A percentile compares a stretch with the other conserved stretches of the same genome.
Evolutionary conservation across 2,797 vertebrate species (phyloP).

Genomic region (Epinephelus awoara): DNA sequence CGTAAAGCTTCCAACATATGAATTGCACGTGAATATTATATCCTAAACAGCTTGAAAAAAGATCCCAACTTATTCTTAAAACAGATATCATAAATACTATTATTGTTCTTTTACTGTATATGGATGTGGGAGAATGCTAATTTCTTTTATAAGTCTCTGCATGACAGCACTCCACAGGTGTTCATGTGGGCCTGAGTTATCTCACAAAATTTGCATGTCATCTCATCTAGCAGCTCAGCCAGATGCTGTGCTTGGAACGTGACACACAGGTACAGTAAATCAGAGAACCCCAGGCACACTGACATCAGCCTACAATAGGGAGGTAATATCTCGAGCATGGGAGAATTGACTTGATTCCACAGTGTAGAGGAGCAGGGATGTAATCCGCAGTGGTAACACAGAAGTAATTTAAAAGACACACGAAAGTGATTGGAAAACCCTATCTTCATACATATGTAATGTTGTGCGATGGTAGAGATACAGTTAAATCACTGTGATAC

Average conservation of each 20-base stretch:
- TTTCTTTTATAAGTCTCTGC: neutral
- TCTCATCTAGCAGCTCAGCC: slow-evolving; percentile 20
- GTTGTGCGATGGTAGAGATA: slow-evolving; percentile 25
- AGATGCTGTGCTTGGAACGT: slow-evolving; percentile 15
- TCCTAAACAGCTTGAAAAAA: neutral
- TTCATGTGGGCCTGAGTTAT: neutral
- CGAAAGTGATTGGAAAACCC: slow-evolving; percentile 53
- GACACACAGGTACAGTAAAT: slow-evolving; percentile 17
- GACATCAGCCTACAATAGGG: slow-evolving; percentile 52
- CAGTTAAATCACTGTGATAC: slow-evolving; percentile 10
- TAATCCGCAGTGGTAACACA: slow-evolving; percentile 71
- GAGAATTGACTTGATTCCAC: slow-evolving; percentile 62
- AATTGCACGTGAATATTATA: neutral
- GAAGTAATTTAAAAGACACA: slow-evolving; percentile 69
- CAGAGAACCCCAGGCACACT: slow-evolving; percentile 34
- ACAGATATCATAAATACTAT: neutral
- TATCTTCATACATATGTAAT: slow-evolving; percentile 69
- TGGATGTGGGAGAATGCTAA: neutral
- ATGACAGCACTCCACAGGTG: slow-evolving; percentile 11
- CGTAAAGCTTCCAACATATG: neutral
- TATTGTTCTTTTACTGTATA: neutral
- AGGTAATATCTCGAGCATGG: slow-evolving; percentile 53
- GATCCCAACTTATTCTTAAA: neutral
- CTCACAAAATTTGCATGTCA: slow-evolving; percentile 27
- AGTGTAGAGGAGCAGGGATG: slow-evolving; percentile 26